A percentile compares a stretch with the other conserved stretches of the same genome.
Conservation (phyloP, 2,888 invertebrate genomes). For the Aelia acuminata region DNA sequence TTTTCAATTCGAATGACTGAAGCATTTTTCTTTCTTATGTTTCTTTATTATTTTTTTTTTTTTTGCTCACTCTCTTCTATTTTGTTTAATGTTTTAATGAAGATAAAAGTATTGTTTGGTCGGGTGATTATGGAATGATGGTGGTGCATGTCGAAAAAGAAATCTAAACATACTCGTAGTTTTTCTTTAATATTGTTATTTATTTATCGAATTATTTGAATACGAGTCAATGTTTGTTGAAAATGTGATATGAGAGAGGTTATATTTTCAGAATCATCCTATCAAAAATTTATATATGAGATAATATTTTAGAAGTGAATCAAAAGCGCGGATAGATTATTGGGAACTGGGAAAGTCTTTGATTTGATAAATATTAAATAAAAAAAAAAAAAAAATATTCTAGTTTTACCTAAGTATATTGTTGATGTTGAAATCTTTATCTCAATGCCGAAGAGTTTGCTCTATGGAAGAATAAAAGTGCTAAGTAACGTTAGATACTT, state of each 20-base stretch:
- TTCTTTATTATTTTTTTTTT: background rate
- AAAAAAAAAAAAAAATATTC: background rate
- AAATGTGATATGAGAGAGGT: conserved; percentile 9
- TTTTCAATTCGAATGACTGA: conserved; percentile 49
- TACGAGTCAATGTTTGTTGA: background rate
- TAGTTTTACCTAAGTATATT: conserved; percentile 45
- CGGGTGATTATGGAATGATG: conserved; percentile 44
- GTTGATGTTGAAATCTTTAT: conserved; percentile 49
- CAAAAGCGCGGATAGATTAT: background rate
- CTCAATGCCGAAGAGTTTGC: background rate
- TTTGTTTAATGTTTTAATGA: background rate
- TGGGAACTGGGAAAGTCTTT: background rate
- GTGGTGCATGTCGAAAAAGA: background rate
- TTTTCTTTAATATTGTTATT: conserved; percentile 24
- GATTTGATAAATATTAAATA: background rate
- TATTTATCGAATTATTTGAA: conserved; percentile 13
- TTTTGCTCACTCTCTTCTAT: background rate
- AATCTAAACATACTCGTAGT: background rate
- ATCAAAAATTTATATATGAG: conserved; percentile 7
- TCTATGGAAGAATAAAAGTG: conserved; percentile 24
- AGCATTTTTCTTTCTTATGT: conserved; percentile 6
- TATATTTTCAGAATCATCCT: conserved; percentile 17
- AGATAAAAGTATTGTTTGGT: conserved; percentile 23
- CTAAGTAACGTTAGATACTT: conserved; percentile 40
- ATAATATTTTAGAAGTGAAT: conserved; percentile 32